These are phyloP conservation scores for Ophion obscuratus DNA, from an alignment of 2,888 invertebrate genomes.

Conservation along the genomic window DNA sequence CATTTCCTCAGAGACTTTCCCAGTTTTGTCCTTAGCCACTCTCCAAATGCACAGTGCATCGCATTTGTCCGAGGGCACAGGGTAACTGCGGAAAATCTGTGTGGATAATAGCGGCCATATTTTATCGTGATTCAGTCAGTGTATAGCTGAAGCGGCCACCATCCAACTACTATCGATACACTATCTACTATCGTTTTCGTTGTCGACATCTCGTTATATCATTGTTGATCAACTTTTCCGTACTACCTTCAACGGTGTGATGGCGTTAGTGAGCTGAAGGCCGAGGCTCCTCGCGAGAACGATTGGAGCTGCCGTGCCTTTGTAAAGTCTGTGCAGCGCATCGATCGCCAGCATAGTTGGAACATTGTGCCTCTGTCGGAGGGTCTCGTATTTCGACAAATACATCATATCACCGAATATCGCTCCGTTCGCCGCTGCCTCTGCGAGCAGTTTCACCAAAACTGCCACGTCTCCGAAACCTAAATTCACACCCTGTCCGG, in stretches of 20 bases:
- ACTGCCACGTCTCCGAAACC: conserved; percentile 96
- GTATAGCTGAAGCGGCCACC: no score
- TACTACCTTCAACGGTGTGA: conserved; percentile 89
- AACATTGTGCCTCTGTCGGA: conserved; percentile 93
- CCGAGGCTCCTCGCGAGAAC: conserved; percentile 93
- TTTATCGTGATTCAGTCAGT: no score
- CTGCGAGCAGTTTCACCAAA: conserved; percentile 89
- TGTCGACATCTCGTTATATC: neutral
- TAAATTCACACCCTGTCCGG: conserved; percentile 99
- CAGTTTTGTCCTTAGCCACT: no score
- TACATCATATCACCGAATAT: conserved; percentile 89
- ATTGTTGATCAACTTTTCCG: neutral
- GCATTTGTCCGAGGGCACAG: no score
- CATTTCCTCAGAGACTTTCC: no score
- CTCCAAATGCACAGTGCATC: no score
- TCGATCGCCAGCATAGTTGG: conserved; percentile 95
- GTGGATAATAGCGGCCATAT: no score
- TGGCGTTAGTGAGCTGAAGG: conserved; percentile 91
- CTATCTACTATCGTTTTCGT: no score
- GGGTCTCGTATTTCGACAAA: conserved; percentile 93
- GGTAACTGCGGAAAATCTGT: no score
- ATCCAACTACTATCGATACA: no score
- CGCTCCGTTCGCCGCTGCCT: conserved; percentile 90
- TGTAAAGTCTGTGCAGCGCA: conserved; percentile 93
- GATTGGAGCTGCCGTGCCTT: conserved; percentile 89